These are phyloP conservation scores for Hyphantria cunea DNA, from an alignment of 1,140 invertebrate genomes.

Conservation along the genomic window DNA sequence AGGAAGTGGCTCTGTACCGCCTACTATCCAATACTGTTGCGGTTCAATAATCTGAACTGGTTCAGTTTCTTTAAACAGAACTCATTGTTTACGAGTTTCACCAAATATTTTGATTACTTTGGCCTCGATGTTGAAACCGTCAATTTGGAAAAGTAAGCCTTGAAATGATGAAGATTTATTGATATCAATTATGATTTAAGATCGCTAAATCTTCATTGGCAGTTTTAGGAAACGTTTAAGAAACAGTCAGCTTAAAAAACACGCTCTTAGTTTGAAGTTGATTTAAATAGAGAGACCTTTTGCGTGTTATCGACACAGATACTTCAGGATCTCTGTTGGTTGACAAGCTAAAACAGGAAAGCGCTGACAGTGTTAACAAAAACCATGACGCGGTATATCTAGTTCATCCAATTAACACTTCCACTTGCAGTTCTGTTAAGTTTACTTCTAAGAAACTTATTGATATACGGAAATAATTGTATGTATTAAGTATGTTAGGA, in stretches of 20 bases:
- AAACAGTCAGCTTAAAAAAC: no score
- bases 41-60: conserved; percentile 48
- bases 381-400: conserved; percentile 28
- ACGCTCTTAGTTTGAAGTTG: background rate
- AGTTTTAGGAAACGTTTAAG: no score
- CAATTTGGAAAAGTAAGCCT: no score
- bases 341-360: conserved; percentile 19
- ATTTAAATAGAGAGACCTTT: background rate
- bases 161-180: no score
- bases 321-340: conserved; percentile 15
- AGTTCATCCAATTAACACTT: conserved; percentile 53
- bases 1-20: conserved; percentile 36
- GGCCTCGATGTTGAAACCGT: conserved; percentile 5
- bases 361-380: conserved; percentile 18
- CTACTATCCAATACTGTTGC: conserved; percentile 34
- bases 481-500: background rate
- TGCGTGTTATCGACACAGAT: conserved; percentile 22
- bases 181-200: no score
- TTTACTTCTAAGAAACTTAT: conserved; percentile 6
- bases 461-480: conserved; percentile 6
- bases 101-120: conserved; percentile 22
- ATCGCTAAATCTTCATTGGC: no score
- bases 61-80: conserved; percentile 34
- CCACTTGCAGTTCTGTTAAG: conserved; percentile 17
- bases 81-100: conserved; percentile 30